Conservation (phyloP, 2,797 vertebrate genomes). For the Apogon hyalosoma region DNA sequence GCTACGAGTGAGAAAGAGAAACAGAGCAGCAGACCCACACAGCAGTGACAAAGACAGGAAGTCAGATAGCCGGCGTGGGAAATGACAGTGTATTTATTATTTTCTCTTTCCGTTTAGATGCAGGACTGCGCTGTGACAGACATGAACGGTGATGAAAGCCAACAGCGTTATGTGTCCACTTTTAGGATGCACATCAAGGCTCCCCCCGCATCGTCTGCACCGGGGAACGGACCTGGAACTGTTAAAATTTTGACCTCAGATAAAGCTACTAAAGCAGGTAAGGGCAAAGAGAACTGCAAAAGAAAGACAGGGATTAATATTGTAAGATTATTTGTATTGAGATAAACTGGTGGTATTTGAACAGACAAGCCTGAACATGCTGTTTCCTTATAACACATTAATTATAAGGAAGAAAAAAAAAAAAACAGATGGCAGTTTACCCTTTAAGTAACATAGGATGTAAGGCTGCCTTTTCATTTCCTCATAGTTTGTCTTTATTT, state of each 20-base stretch:
- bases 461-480: no score
- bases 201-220: slow-evolving; percentile 4
- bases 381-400: neutral
- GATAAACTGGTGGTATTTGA: neutral
- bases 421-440: no score
- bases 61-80: slow-evolving; percentile 58
- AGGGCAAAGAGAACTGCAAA: slow-evolving; percentile 13
- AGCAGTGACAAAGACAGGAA: slow-evolving; percentile 55
- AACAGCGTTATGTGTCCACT: slow-evolving; percentile 77
- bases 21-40: slow-evolving; percentile 4
- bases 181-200: slow-evolving; percentile 74
- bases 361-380: slow-evolving; percentile 37
- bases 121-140: slow-evolving; percentile 21
- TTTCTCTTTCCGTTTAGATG: slow-evolving; percentile 15
- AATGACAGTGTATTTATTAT: slow-evolving; percentile 65
- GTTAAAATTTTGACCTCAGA: slow-evolving; percentile 3
- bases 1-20: slow-evolving; percentile 23
- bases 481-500: no score
- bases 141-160: slow-evolving; percentile 71
- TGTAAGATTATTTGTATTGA: neutral
- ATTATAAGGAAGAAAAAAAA: no score
- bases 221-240: neutral
- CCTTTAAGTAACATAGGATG: no score
- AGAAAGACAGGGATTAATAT: neutral
- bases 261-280: slow-evolving; percentile 50